These are phyloP conservation scores for Zhengitettix transpicula DNA, from an alignment of 2,888 invertebrate species.

Conservation along the genomic window DNA sequence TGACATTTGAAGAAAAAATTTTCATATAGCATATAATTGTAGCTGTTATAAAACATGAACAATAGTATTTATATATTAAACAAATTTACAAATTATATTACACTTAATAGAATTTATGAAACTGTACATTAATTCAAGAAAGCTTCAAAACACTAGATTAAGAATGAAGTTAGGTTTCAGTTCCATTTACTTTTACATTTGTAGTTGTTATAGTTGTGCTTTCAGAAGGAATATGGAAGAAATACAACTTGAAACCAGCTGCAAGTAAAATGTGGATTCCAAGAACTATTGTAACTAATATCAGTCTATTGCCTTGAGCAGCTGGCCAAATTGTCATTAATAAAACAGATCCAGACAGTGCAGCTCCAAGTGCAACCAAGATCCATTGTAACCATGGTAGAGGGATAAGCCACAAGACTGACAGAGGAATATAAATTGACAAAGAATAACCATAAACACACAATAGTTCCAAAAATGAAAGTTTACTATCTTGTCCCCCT, in stretches of 20 bases:
- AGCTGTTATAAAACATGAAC: no score
- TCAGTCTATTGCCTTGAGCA: conserved; percentile 33
- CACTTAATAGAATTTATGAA: no score
- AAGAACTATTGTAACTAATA: conserved; percentile 48
- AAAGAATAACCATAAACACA: conserved; percentile 93
- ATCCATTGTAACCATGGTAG: conserved; percentile 67
- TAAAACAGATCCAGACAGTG: conserved; percentile 73
- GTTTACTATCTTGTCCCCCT: conserved; percentile 34
- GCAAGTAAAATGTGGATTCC: conserved; percentile 67
- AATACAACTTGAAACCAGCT: conserved; percentile 70
- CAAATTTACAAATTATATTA: no score
- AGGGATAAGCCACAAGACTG: conserved; percentile 73
- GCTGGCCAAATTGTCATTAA: conserved; percentile 69
- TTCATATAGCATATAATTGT: no score
- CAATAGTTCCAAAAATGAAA: conserved; percentile 67
- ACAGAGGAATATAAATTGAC: conserved; percentile 84
- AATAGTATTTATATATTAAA: no score
- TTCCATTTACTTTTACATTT: no score
- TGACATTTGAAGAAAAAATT: no score
- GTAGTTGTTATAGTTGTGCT: no score
- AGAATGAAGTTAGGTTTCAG: no score
- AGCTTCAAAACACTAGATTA: no score
- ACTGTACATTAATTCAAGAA: no score
- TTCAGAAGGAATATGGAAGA: conserved; percentile 33
- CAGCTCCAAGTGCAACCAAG: conserved; percentile 62